Evolutionary conservation across 2,797 vertebrate species (phyloP).

Genomic region (Amblyopsis hoosieri): DNA sequence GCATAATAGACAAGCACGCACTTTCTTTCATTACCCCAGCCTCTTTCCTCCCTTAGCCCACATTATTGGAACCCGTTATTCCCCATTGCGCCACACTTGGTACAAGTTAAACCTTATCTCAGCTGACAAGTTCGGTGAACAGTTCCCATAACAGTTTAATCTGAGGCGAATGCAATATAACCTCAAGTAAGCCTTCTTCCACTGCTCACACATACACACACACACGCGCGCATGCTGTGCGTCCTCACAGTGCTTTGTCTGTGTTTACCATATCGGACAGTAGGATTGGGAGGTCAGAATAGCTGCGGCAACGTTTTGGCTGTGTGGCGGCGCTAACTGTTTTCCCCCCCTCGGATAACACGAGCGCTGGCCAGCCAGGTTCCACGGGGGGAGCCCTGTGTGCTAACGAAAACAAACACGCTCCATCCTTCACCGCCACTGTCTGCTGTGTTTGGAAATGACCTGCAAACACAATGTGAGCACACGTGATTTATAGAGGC

Average conservation of each 20-base stretch:
- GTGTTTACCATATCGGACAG: constrained; percentile 12
- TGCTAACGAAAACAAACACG: constrained; percentile 49
- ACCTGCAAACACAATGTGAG: constrained; percentile 21
- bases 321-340: constrained; percentile 33
- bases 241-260: constrained; percentile 16
- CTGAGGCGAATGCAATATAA: constrained; percentile 33
- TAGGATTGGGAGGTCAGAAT: neutral
- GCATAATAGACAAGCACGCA: constrained; percentile 4
- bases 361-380: constrained; percentile 11
- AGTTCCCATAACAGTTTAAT: constrained; percentile 35
- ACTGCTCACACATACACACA: constrained; percentile 14
- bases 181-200: constrained; percentile 36
- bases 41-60: constrained; percentile 29
- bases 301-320: neutral
- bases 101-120: constrained; percentile 53
- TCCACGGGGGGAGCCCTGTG: constrained; percentile 36
- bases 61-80: constrained; percentile 39
- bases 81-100: constrained; percentile 33
- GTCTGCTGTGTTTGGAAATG: constrained; percentile 26
- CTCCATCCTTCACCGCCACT: constrained; percentile 30
- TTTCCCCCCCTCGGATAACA: constrained; percentile 54
- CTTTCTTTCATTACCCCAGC: constrained; percentile 30
- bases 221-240: constrained; percentile 9
- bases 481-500: constrained; percentile 18
- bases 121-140: constrained; percentile 54